phyloP scores from a whole-genome alignment of 2,113 vertebrate genomes.

The Speoplatyrhinus poulsoni region DNA sequence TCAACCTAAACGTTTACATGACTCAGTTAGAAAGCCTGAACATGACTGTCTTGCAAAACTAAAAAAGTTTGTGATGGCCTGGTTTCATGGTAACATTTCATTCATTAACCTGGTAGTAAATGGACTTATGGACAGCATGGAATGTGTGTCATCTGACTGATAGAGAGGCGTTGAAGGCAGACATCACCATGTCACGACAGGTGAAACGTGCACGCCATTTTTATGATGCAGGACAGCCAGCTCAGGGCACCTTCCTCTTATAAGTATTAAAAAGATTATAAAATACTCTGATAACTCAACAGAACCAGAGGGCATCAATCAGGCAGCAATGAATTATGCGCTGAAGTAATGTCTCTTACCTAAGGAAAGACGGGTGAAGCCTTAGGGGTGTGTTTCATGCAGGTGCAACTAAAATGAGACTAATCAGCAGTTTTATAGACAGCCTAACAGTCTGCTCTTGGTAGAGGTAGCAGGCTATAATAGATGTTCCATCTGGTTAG shows the following conservation, averaged over 20 bases:
- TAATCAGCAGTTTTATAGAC: neutral
- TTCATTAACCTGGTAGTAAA: neutral
- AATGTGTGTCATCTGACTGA: constrained; percentile 18
- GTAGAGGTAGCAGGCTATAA: constrained; percentile 1
- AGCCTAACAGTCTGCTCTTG: neutral
- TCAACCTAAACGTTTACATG: neutral
- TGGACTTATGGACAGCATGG: no score
- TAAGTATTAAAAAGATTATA: constrained; percentile 50
- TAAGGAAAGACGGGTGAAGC: constrained; percentile 26
- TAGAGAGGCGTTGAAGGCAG: constrained; percentile 31
- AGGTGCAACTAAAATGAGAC: constrained; percentile 29
- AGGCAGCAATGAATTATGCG: constrained; percentile 39
- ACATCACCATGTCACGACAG: constrained; percentile 13
- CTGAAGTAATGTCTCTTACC: constrained; percentile 33
- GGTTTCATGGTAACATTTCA: no score
- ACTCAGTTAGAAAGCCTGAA: neutral
- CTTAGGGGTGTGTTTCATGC: constrained; percentile 22
- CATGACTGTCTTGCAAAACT: neutral
- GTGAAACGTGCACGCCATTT: constrained; percentile 26
- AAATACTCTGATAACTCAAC: constrained; percentile 49
- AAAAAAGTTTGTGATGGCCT: no score
- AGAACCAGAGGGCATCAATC: constrained; percentile 46
- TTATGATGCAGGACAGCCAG: constrained; percentile 35
- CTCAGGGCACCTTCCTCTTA: constrained; percentile 50
- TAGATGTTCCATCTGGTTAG: constrained; percentile 8